phyloP scores from a whole-genome alignment of 2,113 vertebrate genomes.

The Stegostoma tigrinum region DNA sequence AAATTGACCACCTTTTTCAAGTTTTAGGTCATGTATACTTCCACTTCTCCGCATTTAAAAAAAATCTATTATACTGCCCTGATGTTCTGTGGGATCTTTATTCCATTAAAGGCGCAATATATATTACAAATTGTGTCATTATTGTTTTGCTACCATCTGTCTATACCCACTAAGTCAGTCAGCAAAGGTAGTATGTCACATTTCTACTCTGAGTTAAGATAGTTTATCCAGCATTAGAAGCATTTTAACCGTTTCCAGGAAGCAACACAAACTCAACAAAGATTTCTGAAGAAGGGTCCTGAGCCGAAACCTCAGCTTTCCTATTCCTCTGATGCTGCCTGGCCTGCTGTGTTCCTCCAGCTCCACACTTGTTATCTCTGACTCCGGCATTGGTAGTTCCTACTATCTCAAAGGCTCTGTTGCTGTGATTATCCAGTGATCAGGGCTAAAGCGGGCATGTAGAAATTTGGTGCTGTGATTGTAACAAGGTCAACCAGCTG shows the following conservation, averaged over 20 bases:
- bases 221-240: background rate
- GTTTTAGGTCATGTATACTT: background rate
- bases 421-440: background rate
- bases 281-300: background rate
- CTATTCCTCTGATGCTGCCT: no score
- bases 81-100: background rate
- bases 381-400: no score
- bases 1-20: no score
- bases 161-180: background rate
- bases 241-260: background rate
- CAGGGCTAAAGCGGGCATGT: background rate
- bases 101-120: background rate
- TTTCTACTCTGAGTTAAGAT: background rate
- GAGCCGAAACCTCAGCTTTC: no score
- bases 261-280: background rate
- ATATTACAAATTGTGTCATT: background rate
- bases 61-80: no score
- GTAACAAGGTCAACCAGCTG: no score
- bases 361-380: no score
- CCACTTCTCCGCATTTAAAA: background rate
- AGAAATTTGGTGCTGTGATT: background rate
- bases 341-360: no score
- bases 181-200: background rate
- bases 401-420: no score
- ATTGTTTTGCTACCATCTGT: background rate